A percentile compares a stretch with the other conserved stretches of the same genome.
Conservation (phyloP, 2,797 vertebrate genomes). For the Fundulus diaphanus region DNA sequence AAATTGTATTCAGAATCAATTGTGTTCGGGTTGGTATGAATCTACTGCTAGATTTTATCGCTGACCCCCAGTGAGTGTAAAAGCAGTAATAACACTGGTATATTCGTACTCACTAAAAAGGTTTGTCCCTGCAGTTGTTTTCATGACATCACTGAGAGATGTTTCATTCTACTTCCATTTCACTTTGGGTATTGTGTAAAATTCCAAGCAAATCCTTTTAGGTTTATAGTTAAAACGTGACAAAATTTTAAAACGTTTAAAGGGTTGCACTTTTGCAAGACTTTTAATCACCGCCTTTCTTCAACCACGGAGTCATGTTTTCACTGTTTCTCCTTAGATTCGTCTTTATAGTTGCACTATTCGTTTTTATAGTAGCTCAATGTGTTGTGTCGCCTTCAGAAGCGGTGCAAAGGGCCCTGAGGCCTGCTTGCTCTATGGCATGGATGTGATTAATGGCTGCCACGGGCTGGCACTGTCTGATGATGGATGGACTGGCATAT, state of each 20-base stretch:
- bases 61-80: too few species aligned
- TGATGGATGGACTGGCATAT: slow-evolving; percentile 66
- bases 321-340: slow-evolving; percentile 50
- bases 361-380: slow-evolving; percentile 49
- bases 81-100: too few species aligned
- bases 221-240: not conserved
- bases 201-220: not conserved
- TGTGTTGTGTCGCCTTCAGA: slow-evolving; percentile 54
- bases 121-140: too few species aligned
- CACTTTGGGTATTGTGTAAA: not conserved
- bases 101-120: too few species aligned
- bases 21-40: too few species aligned
- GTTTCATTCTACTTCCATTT: not conserved
- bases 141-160: too few species aligned
- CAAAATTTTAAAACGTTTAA: not conserved
- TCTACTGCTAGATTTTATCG: too few species aligned
- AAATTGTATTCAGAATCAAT: too few species aligned
- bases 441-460: slow-evolving; percentile 68
- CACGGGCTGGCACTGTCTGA: slow-evolving; percentile 45
- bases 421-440: slow-evolving; percentile 51
- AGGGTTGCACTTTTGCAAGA: not conserved
- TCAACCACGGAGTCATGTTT: slow-evolving; percentile 59
- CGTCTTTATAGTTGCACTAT: slow-evolving; percentile 58
- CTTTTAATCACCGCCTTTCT: not conserved
- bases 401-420: slow-evolving; percentile 43